Percentiles rank a stretch among this genome's conserved stretches.
These are phyloP conservation scores for Limosa lapponica DNA, from an alignment of 2,797 vertebrate species.

Conservation along the genomic window DNA sequence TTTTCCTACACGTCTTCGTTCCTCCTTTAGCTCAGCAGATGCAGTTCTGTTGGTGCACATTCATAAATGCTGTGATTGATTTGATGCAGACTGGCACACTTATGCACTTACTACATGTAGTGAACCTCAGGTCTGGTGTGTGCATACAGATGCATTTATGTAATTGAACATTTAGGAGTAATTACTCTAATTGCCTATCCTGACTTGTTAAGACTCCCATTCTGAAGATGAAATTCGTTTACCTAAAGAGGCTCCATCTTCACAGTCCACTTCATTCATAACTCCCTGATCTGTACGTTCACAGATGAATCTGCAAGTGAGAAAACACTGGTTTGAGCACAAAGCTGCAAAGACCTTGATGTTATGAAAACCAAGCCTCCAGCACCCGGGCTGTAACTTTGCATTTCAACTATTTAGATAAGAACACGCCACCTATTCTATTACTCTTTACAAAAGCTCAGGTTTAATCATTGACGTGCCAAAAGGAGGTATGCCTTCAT, in stretches of 20 bases:
- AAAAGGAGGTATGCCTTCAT: background rate
- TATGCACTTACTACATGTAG: background rate
- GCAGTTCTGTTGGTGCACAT: background rate
- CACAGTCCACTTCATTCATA: background rate
- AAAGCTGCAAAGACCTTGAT: background rate
- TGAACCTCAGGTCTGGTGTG: background rate
- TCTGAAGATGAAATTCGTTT: background rate
- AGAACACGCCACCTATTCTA: background rate
- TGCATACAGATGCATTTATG: background rate
- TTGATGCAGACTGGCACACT: background rate
- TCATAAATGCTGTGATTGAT: background rate
- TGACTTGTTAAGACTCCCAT: background rate
- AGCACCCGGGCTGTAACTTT: rapidly evolving
- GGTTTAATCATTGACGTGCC: conserved; percentile 21
- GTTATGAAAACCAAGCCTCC: background rate
- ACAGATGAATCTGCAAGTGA: background rate
- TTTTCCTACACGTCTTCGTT: background rate
- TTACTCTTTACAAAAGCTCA: background rate
- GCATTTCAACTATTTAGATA: background rate
- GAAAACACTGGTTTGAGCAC: background rate
- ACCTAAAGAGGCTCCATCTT: background rate
- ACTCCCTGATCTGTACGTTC: background rate
- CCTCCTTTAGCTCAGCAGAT: background rate
- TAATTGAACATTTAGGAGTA: conserved; percentile 15
- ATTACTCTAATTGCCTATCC: conserved; percentile 32